Evolutionary conservation across 2,113 vertebrate species (phyloP).

Genomic region (Leptosomus discolor): DNA sequence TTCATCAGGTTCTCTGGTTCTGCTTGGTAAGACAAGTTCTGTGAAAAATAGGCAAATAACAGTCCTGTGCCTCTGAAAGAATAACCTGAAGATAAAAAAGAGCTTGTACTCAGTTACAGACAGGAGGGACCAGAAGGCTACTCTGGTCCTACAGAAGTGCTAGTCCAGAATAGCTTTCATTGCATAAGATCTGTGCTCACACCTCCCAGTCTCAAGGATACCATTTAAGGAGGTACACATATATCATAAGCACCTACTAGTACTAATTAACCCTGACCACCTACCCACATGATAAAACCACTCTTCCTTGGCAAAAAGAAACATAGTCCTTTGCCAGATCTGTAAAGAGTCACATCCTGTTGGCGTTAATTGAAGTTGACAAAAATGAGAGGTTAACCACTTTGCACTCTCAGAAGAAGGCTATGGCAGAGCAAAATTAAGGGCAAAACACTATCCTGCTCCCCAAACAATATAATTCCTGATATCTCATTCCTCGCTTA

Average conservation of each 20-base stretch:
- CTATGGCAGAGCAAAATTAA: not conserved
- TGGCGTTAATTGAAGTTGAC: not conserved
- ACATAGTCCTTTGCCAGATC: not conserved
- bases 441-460: not conserved
- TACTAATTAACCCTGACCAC: not conserved
- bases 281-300: not conserved
- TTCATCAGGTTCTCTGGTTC: not conserved
- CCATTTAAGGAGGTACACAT: accelerated
- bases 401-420: not conserved
- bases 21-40: not conserved
- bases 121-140: not conserved
- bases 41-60: not conserved
- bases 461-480: not conserved
- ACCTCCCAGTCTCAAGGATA: accelerated
- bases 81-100: not conserved
- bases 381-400: not conserved
- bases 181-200: not conserved
- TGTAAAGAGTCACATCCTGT: not conserved
- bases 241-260: not conserved
- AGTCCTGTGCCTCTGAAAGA: not conserved
- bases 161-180: not conserved
- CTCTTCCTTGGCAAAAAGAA: not conserved
- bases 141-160: not conserved
- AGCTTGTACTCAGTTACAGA: not conserved
- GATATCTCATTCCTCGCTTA: accelerated